These are phyloP conservation scores for Hepsetus odoe DNA, from an alignment of 2,113 vertebrate genomes.

Conservation along the genomic window DNA sequence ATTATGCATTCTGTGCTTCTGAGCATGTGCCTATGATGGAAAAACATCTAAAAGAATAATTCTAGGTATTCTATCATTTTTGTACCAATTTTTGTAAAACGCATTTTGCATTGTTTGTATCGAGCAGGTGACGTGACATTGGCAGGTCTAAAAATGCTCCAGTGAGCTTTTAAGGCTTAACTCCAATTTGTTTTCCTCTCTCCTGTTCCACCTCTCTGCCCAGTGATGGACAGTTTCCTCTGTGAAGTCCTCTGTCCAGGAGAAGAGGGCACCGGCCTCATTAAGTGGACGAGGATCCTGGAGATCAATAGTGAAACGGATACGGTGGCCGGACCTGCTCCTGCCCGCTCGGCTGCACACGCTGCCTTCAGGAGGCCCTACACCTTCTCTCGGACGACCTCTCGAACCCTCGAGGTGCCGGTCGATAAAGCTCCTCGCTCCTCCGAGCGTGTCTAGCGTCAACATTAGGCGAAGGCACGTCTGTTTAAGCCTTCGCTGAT, in stretches of 20 bases:
- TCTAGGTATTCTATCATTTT: no score
- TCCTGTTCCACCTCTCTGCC: background rate
- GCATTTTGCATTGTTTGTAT: no score
- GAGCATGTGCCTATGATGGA: no score
- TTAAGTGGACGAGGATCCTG: background rate
- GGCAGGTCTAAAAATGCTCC: no score
- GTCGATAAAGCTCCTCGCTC: slow-evolving; percentile 19
- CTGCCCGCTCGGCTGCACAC: no score
- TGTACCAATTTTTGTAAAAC: no score
- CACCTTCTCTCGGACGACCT: slow-evolving; percentile 57
- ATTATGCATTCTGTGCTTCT: no score
- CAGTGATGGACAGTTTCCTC: background rate
- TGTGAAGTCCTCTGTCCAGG: background rate
- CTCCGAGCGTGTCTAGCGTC: background rate
- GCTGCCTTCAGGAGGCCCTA: slow-evolving; percentile 27
- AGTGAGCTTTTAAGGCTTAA: no score
- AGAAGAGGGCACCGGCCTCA: background rate
- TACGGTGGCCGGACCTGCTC: background rate
- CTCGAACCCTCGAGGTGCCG: background rate
- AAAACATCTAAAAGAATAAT: no score
- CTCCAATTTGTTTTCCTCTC: background rate
- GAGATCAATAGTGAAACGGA: background rate
- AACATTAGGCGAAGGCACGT: slow-evolving; percentile 28
- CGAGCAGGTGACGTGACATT: no score
- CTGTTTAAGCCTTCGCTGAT: slow-evolving; percentile 21